Percentiles rank a stretch among this genome's conserved stretches.
These are phyloP conservation scores for Atethmia centrago DNA, from an alignment of 2,888 invertebrate genomes.

Conservation along the genomic window DNA sequence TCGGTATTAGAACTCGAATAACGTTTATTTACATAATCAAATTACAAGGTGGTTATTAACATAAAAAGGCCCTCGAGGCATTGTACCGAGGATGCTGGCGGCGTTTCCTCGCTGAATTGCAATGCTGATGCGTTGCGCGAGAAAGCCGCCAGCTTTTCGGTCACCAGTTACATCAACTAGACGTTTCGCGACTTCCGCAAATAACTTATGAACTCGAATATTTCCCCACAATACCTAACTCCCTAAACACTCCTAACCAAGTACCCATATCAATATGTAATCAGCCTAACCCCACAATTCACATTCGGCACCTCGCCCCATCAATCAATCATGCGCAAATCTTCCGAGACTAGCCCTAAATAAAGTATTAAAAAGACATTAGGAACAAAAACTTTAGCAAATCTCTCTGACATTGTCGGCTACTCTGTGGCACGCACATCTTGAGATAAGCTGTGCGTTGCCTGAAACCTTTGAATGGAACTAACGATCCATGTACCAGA, in stretches of 20 bases:
- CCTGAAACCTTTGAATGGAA: constrained; percentile 82
- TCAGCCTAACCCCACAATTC: constrained; percentile 59
- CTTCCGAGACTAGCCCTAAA: constrained; percentile 72
- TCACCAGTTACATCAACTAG: too few relatives aligned
- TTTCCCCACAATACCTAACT: constrained; percentile 14
- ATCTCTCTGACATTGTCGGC: constrained; percentile 65
- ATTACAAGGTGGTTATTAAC: too few relatives aligned
- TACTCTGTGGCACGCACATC: constrained; percentile 57
- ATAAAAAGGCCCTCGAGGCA: too few relatives aligned
- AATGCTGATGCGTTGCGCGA: too few relatives aligned
- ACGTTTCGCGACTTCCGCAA: too few relatives aligned
- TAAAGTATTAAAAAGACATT: constrained; percentile 87
- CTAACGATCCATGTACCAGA: constrained; percentile 84
- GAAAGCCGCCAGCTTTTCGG: too few relatives aligned
- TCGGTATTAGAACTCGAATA: not conserved
- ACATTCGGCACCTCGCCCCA: constrained; percentile 58
- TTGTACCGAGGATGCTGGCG: too few relatives aligned
- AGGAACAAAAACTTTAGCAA: constrained; percentile 73
- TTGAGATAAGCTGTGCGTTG: constrained; percentile 60
- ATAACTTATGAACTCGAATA: not conserved
- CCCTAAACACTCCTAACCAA: constrained; percentile 26
- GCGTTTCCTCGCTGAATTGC: too few relatives aligned
- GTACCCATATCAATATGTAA: constrained; percentile 64
- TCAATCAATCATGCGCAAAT: constrained; percentile 77
- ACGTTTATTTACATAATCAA: too few relatives aligned